Conservation (phyloP, 2,113 vertebrate genomes). For the Procavia capensis region DNA sequence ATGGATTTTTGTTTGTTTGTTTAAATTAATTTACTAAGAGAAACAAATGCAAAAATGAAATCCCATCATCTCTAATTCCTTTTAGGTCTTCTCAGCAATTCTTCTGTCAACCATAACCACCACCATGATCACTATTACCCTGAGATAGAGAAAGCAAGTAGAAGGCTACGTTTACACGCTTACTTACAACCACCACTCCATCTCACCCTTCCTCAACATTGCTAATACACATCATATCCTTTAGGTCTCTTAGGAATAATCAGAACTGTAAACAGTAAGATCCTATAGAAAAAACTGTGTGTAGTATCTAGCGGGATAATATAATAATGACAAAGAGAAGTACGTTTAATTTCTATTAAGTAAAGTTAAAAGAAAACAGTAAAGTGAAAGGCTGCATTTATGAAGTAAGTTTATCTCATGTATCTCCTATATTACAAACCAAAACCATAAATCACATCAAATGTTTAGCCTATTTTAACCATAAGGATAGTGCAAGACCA, state of each 20-base stretch:
- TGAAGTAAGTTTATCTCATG: background rate
- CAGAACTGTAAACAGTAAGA: slow-evolving; percentile 46
- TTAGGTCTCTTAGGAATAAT: slow-evolving; percentile 5
- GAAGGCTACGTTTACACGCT: background rate
- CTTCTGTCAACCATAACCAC: background rate
- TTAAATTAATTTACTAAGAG: slow-evolving; percentile 13
- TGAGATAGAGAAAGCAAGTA: background rate
- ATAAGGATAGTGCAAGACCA: background rate
- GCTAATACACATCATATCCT: background rate
- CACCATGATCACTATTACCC: background rate
- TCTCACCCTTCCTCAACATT: background rate
- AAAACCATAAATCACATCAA: slow-evolving; percentile 42
- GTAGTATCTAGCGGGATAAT: background rate
- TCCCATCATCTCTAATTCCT: slow-evolving; percentile 9
- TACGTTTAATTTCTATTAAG: slow-evolving; percentile 36
- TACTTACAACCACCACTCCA: slow-evolving; percentile 4
- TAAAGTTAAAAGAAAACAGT: slow-evolving; percentile 31
- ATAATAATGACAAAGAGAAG: slow-evolving; percentile 34
- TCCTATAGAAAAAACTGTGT: background rate
- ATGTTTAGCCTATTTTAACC: background rate
- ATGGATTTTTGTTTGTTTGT: background rate
- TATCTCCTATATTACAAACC: slow-evolving; percentile 12
- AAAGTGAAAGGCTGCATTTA: slow-evolving; percentile 55
- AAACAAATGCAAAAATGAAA: slow-evolving; percentile 33
- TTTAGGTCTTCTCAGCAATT: background rate